Conservation (phyloP, 2,113 vertebrate genomes). For the Machaerirhynchus nigripectus region DNA sequence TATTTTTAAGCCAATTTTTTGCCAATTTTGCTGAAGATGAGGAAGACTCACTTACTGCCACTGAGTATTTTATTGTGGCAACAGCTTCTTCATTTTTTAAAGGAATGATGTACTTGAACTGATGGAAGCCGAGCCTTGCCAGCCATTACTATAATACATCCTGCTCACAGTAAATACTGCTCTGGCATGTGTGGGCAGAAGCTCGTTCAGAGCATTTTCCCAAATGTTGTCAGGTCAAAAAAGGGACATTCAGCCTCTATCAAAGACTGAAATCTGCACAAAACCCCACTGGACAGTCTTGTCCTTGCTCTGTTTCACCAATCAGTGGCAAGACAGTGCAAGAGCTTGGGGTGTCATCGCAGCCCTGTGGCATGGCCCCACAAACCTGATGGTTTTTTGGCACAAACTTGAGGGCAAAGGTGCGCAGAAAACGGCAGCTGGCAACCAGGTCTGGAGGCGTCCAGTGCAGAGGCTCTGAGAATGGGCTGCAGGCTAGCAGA, state of each 20-base stretch:
- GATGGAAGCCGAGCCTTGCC: background rate
- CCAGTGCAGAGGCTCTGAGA: background rate
- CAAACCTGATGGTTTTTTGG: background rate
- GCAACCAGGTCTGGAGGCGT: accelerated
- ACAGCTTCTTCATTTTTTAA: background rate
- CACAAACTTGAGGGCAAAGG: background rate
- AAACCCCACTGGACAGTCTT: background rate
- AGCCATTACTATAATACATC: background rate
- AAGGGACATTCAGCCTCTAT: background rate
- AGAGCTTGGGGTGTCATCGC: accelerated
- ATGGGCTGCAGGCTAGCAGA: background rate
- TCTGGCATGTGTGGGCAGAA: background rate
- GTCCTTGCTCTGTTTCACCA: background rate
- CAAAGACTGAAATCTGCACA: background rate
- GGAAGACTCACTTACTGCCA: background rate
- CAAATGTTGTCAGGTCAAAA: background rate
- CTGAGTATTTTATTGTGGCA: background rate
- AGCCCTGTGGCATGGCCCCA: background rate
- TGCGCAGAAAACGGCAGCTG: background rate
- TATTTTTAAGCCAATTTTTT: background rate
- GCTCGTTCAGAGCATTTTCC: background rate
- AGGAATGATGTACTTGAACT: background rate
- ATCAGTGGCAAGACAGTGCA: background rate
- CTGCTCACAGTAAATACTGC: background rate
- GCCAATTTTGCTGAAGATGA: background rate